These are phyloP conservation scores for Pagetopsis macropterus DNA, from an alignment of 2,797 vertebrate genomes.

Conservation along the genomic window DNA sequence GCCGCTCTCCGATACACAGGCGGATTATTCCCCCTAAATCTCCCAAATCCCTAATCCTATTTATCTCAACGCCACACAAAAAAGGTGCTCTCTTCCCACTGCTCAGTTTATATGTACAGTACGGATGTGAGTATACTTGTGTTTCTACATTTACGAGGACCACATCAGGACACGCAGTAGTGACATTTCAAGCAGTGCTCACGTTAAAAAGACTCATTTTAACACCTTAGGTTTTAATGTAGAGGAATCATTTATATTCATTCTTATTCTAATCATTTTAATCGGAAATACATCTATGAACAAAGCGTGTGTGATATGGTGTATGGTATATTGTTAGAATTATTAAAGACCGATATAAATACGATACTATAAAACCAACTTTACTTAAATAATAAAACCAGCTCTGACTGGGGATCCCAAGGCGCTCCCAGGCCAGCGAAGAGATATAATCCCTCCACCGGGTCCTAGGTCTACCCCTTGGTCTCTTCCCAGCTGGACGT, in stretches of 20 bases:
- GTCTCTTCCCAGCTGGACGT: too few relatives aligned
- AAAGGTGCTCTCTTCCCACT: slow-evolving; percentile 76
- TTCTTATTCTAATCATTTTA: not conserved
- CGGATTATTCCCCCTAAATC: slow-evolving; percentile 81
- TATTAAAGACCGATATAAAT: not conserved
- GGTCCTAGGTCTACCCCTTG: too few relatives aligned
- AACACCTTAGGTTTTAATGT: not conserved
- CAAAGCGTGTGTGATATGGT: not conserved
- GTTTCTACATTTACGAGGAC: slow-evolving; percentile 50
- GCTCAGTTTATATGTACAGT: slow-evolving; percentile 70
- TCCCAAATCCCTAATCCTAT: slow-evolving; percentile 84
- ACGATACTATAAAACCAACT: not conserved
- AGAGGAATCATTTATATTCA: not conserved
- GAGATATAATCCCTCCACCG: too few relatives aligned
- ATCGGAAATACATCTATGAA: not conserved
- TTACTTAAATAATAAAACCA: too few relatives aligned
- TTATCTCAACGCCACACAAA: slow-evolving; percentile 80
- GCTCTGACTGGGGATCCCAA: too few relatives aligned
- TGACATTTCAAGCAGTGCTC: slow-evolving; percentile 26
- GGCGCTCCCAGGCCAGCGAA: too few relatives aligned
- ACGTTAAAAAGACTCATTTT: slow-evolving; percentile 20
- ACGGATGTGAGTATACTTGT: slow-evolving; percentile 43
- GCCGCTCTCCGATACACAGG: slow-evolving; percentile 75
- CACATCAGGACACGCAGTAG: slow-evolving; percentile 17
- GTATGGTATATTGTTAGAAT: not conserved